Conservation (phyloP, 2,113 vertebrate species). For the Mastomys natalensis region DNA sequence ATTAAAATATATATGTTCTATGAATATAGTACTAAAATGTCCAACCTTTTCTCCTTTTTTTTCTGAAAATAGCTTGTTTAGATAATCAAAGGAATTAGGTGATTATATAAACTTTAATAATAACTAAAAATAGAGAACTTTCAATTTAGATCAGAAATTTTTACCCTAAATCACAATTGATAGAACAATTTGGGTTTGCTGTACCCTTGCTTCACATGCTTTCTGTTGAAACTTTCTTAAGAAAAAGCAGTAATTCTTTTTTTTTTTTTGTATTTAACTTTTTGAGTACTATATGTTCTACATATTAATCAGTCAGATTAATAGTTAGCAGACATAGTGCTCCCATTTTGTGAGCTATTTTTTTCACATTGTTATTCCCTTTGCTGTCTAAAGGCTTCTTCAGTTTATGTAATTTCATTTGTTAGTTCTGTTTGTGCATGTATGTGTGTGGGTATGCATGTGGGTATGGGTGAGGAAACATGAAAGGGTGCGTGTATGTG, state of each 20-base stretch:
- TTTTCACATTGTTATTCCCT: not conserved
- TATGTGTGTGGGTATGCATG: not conserved
- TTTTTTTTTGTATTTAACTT: not conserved
- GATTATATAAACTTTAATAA: not conserved
- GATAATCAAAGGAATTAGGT: slow-evolving; percentile 41
- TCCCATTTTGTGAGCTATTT: not conserved
- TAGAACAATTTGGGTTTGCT: slow-evolving; percentile 56
- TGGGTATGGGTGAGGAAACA: not conserved
- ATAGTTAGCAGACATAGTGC: not conserved
- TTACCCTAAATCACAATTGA: slow-evolving; percentile 59
- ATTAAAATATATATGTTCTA: not conserved
- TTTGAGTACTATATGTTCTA: not conserved
- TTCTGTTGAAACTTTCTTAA: slow-evolving; percentile 44
- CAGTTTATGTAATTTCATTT: not conserved
- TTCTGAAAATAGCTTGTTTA: slow-evolving; percentile 17
- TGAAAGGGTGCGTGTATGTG: not conserved
- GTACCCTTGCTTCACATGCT: slow-evolving; percentile 6
- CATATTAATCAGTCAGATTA: not conserved
- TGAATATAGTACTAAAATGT: slow-evolving; percentile 26
- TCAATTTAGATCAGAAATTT: slow-evolving; percentile 54
- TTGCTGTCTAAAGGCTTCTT: not conserved
- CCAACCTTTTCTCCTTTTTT: not conserved
- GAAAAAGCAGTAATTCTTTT: not conserved
- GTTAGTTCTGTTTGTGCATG: not conserved
- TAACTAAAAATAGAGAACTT: slow-evolving; percentile 54